phyloP scores from a whole-genome alignment of 2,113 vertebrate species.

The Mirounga angustirostris region DNA sequence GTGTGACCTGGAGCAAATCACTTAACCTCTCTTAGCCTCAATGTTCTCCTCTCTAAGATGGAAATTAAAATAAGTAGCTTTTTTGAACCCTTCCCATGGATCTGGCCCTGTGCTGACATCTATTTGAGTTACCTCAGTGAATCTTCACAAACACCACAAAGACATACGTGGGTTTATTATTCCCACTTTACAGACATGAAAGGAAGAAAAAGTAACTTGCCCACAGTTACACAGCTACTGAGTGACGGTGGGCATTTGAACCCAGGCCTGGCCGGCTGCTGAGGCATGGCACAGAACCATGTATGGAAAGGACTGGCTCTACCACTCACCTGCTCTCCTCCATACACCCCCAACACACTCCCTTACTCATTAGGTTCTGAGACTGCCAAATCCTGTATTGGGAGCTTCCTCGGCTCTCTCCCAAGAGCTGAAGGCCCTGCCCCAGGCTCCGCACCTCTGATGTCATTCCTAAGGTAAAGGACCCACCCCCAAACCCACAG shows the following conservation, averaged over 20 bases:
- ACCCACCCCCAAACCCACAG: not conserved
- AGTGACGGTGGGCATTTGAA: not conserved
- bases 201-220: not conserved
- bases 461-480: not conserved
- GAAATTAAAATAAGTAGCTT: not conserved
- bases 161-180: not conserved
- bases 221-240: not conserved
- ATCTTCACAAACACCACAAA: not conserved
- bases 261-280: not conserved
- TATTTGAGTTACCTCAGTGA: not conserved
- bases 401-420: not conserved
- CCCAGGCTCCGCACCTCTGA: not conserved
- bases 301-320: not conserved
- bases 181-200: not conserved
- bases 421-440: not conserved
- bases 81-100: not conserved
- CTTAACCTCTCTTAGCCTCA: not conserved
- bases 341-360: no score
- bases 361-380: not conserved
- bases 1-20: not conserved
- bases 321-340: not conserved
- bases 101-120: not conserved
- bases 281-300: not conserved
- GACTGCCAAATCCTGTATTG: not conserved
- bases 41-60: not conserved